A percentile compares a stretch with the other conserved stretches of the same genome.
Evolutionary conservation across 2,113 vertebrate genomes (phyloP).

Genomic region (Prunella himalayana): DNA sequence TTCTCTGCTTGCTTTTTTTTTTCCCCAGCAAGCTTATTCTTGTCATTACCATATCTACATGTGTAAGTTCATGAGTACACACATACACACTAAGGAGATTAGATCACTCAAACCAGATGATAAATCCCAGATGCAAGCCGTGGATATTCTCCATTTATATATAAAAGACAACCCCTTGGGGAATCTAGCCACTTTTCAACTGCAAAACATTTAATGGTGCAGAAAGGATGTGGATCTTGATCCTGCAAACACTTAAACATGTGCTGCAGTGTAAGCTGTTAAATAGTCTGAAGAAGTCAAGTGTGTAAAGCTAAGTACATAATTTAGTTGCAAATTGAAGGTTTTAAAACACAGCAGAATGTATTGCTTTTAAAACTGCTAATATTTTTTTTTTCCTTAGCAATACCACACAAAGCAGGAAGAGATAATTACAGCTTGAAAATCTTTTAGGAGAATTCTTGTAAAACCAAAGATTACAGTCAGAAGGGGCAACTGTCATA

Average conservation of each 20-base stretch:
- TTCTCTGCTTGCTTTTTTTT: neutral
- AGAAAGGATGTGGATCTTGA: slow-evolving; percentile 8
- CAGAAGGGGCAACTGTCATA: slow-evolving; percentile 14
- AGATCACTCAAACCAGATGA: slow-evolving; percentile 13
- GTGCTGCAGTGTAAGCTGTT: neutral
- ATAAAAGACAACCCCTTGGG: neutral
- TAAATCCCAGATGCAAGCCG: slow-evolving; percentile 30
- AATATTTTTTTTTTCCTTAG: neutral
- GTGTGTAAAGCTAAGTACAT: slow-evolving; percentile 38
- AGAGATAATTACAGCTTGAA: slow-evolving; percentile 18
- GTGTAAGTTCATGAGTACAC: neutral
- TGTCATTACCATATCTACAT: neutral
- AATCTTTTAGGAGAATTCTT: slow-evolving; percentile 1
- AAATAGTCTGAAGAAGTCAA: slow-evolving; percentile 41
- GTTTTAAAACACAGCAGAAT: neutral
- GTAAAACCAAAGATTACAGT: slow-evolving; percentile 23
- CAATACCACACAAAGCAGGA: neutral
- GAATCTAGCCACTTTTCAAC: neutral
- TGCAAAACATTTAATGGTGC: slow-evolving; percentile 22
- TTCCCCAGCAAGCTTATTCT: neutral
- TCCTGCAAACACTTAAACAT: neutral
- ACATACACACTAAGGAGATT: neutral
- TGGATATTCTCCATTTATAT: neutral
- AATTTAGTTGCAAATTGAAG: slow-evolving; percentile 35
- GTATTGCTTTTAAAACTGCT: neutral